phyloP scores from a whole-genome alignment of 2,797 vertebrate genomes.

The Gymnodraco acuticeps region DNA sequence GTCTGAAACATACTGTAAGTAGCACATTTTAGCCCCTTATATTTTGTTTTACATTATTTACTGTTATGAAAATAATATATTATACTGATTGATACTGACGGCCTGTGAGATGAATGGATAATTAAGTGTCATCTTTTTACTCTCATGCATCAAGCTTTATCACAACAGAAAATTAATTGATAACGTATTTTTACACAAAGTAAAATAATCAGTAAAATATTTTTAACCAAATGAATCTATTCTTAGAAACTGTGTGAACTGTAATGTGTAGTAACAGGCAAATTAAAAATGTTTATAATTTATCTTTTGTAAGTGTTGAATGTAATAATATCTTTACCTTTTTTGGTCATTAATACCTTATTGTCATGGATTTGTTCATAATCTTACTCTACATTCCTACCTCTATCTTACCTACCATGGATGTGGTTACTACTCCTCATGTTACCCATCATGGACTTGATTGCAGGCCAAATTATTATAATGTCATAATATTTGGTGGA shows the following conservation, averaged over 20 bases:
- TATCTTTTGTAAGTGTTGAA: constrained; percentile 9
- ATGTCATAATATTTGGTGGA: neutral
- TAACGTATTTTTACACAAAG: constrained; percentile 36
- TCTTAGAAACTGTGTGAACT: constrained; percentile 58
- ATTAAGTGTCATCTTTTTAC: constrained; percentile 16
- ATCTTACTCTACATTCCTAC: neutral
- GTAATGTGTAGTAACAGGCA: constrained; percentile 46
- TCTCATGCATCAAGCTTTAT: constrained; percentile 15
- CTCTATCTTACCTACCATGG: no score
- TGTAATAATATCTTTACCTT: neutral
- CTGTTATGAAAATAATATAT: constrained; percentile 72
- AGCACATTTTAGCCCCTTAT: constrained; percentile 41
- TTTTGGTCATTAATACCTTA: neutral
- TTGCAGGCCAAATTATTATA: neutral
- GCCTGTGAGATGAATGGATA: constrained; percentile 19
- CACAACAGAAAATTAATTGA: neutral
- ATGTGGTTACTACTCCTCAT: no score
- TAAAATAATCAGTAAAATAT: constrained; percentile 40
- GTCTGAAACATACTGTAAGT: constrained; percentile 27
- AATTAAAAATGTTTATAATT: constrained; percentile 59
- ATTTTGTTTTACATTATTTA: constrained; percentile 52
- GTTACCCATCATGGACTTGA: neutral
- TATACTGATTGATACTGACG: constrained; percentile 34
- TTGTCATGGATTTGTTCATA: neutral
- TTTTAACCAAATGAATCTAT: constrained; percentile 65